A percentile compares a stretch with the other conserved stretches of the same genome.
These are phyloP conservation scores for Gouania willdenowi DNA, from an alignment of 2,797 vertebrate species.

Conservation along the genomic window DNA sequence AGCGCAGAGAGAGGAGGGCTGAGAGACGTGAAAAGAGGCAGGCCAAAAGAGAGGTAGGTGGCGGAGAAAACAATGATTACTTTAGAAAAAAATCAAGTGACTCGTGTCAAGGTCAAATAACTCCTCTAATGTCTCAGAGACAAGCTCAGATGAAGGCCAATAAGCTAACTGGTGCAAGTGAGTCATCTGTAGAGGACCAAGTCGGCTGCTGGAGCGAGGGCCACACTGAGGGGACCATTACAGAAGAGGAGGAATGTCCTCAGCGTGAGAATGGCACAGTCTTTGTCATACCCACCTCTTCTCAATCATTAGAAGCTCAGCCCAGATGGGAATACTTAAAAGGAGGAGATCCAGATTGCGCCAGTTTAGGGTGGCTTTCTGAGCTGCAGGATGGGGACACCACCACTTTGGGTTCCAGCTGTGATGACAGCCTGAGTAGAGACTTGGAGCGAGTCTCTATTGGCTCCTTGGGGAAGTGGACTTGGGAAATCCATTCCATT, in stretches of 20 bases:
- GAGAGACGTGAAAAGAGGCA: slow-evolving; percentile 76
- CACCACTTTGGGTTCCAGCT: slow-evolving; percentile 61
- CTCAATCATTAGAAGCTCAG: slow-evolving; percentile 32
- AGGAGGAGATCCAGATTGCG: slow-evolving; percentile 61
- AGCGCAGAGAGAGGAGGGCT: slow-evolving; percentile 69
- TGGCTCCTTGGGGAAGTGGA: slow-evolving; percentile 77
- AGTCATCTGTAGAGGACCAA: slow-evolving; percentile 66
- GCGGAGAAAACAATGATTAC: too few species aligned
- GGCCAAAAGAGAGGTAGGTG: slow-evolving; percentile 72
- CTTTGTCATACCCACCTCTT: slow-evolving; percentile 68
- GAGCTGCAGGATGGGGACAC: slow-evolving; percentile 68
- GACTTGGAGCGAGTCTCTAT: slow-evolving; percentile 74
- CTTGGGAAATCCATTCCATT: slow-evolving; percentile 83
- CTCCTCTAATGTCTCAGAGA: too few species aligned
- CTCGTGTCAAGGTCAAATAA: too few species aligned
- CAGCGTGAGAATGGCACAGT: slow-evolving; percentile 68
- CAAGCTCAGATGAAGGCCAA: slow-evolving; percentile 33
- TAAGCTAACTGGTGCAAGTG: slow-evolving; percentile 14
- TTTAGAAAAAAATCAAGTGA: too few species aligned
- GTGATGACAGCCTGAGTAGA: slow-evolving; percentile 70
- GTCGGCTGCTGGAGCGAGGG: slow-evolving; percentile 35
- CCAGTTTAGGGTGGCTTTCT: slow-evolving; percentile 59
- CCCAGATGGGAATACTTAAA: slow-evolving; percentile 75
- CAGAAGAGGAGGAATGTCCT: slow-evolving; percentile 40
- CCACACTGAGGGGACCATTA: slow-evolving; percentile 3